Percentiles rank a stretch among this genome's conserved stretches.
Conservation (phyloP, 2,797 vertebrate genomes). For the Meda fulgida region DNA sequence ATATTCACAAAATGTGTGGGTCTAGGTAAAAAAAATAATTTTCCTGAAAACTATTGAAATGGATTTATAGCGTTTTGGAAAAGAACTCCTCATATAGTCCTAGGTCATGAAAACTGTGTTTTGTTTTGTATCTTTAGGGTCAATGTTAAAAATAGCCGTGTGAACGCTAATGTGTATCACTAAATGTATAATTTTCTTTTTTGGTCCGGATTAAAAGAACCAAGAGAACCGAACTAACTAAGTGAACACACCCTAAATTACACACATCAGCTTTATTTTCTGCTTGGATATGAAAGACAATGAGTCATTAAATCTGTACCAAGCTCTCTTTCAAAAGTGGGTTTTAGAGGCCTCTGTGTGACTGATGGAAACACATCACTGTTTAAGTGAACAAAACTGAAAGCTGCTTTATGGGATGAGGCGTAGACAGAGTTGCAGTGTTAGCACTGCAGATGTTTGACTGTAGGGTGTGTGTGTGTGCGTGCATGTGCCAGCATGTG, state of each 20-base stretch:
- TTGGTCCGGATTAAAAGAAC: neutral
- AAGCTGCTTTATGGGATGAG: constrained; percentile 3
- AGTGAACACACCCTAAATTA: neutral
- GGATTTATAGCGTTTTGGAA: too few species aligned
- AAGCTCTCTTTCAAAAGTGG: neutral
- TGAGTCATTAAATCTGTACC: neutral
- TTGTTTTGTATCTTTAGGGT: neutral
- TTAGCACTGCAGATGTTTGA: constrained; percentile 38
- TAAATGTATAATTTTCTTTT: neutral
- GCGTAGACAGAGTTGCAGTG: neutral
- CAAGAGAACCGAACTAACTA: neutral
- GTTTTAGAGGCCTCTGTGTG: constrained; percentile 27
- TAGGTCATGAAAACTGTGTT: neutral
- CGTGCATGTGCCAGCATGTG: constrained; percentile 31
- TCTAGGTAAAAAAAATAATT: too few species aligned
- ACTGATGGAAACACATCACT: constrained; percentile 23
- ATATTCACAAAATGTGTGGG: too few species aligned
- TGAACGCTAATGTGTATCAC: neutral
- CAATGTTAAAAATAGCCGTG: neutral
- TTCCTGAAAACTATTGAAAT: too few species aligned
- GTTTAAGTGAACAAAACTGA: constrained; percentile 32
- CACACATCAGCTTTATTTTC: neutral
- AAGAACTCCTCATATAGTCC: too few species aligned
- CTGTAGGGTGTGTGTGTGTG: constrained; percentile 21
- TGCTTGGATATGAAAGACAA: neutral